Evolutionary conservation across 2,888 invertebrate species (phyloP).

Genomic region (Thereva unica): DNA sequence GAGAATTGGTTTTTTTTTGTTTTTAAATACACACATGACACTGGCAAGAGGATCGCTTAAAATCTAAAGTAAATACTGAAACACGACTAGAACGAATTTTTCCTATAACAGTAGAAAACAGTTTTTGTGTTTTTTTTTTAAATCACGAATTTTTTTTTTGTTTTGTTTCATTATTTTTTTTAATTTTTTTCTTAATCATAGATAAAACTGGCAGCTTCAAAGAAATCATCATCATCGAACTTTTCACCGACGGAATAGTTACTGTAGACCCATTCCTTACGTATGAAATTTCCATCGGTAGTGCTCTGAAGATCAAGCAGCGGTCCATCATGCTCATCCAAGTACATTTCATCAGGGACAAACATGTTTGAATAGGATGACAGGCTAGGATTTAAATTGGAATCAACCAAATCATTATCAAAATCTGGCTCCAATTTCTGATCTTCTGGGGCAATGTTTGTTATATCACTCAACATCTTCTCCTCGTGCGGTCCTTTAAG

Average conservation of each 20-base stretch:
- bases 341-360: constrained; percentile 56
- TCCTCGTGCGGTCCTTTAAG: neutral
- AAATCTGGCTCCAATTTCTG: constrained; percentile 55
- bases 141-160: constrained; percentile 3
- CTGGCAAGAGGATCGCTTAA: constrained; percentile 22
- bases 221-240: constrained; percentile 56
- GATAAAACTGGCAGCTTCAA: constrained; percentile 57
- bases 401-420: constrained; percentile 55
- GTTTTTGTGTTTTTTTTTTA: constrained; percentile 4
- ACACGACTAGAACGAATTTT: constrained; percentile 53
- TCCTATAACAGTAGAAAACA: constrained; percentile 26
- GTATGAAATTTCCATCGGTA: constrained; percentile 56
- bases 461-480: neutral
- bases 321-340: constrained; percentile 56
- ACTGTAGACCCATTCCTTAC: constrained; percentile 57
- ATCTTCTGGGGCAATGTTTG: neutral
- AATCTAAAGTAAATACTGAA: constrained; percentile 51
- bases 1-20: neutral
- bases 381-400: constrained; percentile 54
- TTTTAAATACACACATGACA: constrained; percentile 31
- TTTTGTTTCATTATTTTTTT: neutral
- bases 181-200: constrained; percentile 53
- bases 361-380: constrained; percentile 55
- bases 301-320: constrained; percentile 54
- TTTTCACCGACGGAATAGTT: constrained; percentile 56